A percentile compares a stretch with the other conserved stretches of the same genome.
These are phyloP conservation scores for Silurus asotus DNA, from an alignment of 2,113 vertebrate species.

Conservation along the genomic window DNA sequence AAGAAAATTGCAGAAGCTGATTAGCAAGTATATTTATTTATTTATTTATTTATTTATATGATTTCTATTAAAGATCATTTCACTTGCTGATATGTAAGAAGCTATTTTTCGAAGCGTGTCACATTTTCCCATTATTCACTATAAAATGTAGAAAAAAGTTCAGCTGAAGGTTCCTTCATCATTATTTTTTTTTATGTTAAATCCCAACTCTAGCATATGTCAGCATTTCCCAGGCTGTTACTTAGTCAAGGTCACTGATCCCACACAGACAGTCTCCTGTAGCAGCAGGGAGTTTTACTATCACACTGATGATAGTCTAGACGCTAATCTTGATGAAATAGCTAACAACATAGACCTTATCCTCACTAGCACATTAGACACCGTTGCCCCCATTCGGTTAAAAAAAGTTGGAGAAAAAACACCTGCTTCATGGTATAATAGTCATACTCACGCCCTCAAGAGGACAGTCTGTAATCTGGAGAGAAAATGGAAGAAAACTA, in stretches of 20 bases:
- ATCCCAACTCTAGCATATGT: not conserved
- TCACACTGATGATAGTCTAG: conserved; percentile 3
- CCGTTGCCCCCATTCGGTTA: too few species aligned
- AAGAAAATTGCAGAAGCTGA: too few species aligned
- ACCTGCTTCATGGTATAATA: too few species aligned
- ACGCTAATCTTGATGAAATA: not conserved
- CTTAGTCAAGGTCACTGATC: conserved; percentile 9
- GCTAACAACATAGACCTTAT: too few species aligned
- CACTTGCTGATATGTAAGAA: not conserved
- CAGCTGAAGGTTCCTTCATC: not conserved
- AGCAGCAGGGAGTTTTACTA: not conserved
- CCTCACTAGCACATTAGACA: too few species aligned
- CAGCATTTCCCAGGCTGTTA: not conserved
- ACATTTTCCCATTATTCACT: not conserved
- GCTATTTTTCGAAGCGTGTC: not conserved
- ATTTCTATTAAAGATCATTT: not conserved
- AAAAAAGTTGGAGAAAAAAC: too few species aligned
- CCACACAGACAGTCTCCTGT: not conserved
- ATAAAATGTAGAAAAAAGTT: not conserved
- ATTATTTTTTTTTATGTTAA: not conserved
- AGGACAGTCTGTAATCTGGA: too few species aligned
- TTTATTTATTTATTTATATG: too few species aligned
- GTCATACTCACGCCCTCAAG: too few species aligned
- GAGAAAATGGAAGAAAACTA: too few species aligned
- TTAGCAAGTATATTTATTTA: too few species aligned